phyloP scores from a whole-genome alignment of 2,797 vertebrate genomes.

The Pelochelys cantorii region DNA sequence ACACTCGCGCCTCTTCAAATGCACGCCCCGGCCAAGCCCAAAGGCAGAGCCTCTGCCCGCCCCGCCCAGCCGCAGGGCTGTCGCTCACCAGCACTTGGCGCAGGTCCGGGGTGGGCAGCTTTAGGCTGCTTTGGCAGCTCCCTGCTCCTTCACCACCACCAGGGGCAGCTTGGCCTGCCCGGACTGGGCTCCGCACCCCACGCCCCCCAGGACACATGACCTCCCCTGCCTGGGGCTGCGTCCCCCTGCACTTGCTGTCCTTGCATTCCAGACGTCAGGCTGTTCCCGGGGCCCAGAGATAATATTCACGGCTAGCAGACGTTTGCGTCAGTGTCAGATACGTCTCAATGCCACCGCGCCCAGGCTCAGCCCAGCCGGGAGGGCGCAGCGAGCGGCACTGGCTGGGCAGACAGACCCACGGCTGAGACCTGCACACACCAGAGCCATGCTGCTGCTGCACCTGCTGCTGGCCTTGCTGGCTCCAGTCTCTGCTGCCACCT shows the following conservation, averaged over 20 bases:
- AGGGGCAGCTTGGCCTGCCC: not conserved
- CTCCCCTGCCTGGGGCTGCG: slow-evolving; percentile 9
- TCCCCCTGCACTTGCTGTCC: slow-evolving; percentile 74
- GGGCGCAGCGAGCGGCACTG: not conserved
- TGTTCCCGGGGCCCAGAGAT: slow-evolving; percentile 79
- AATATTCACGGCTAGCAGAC: slow-evolving; percentile 82
- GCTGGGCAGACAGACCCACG: not conserved
- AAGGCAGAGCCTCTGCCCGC: too few relatives aligned
- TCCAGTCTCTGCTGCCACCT: slow-evolving; percentile 40
- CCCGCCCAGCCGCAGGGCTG: not conserved
- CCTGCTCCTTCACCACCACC: not conserved
- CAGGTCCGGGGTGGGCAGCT: not conserved
- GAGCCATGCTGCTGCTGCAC: slow-evolving; percentile 63
- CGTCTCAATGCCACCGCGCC: slow-evolving; percentile 81
- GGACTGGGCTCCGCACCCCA: not conserved
- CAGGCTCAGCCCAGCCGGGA: slow-evolving; percentile 29
- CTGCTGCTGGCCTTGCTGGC: slow-evolving; percentile 73
- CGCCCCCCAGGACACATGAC: accelerated
- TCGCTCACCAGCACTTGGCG: not conserved
- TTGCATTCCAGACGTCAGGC: slow-evolving; percentile 80
- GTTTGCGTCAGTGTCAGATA: slow-evolving; percentile 84
- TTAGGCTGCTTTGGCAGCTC: not conserved
- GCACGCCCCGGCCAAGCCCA: too few relatives aligned
- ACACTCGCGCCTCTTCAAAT: too few relatives aligned
- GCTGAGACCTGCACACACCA: not conserved